Evolutionary conservation across 2,888 invertebrate genomes (phyloP).

Genomic region (Branchipolynoe longqiensis): DNA sequence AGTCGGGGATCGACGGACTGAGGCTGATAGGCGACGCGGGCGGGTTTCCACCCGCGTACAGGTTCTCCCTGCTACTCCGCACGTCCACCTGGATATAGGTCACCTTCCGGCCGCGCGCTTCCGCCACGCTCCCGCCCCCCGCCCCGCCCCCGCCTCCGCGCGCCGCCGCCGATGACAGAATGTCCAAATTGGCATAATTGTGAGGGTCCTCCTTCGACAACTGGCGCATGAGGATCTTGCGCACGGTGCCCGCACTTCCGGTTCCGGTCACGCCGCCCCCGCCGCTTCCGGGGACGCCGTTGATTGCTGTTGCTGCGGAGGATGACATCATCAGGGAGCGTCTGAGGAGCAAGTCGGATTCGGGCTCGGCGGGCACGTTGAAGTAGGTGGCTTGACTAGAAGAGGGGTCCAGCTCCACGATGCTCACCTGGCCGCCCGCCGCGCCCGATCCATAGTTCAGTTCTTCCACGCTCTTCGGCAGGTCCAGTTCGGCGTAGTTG

Average conservation of each 20-base stretch:
- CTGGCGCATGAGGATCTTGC: slow-evolving; percentile 10
- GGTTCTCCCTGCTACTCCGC: slow-evolving; percentile 55
- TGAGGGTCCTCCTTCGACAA: slow-evolving; percentile 56
- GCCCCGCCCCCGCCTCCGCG: neutral
- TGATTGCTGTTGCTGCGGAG: neutral
- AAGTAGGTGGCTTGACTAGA: slow-evolving; percentile 63
- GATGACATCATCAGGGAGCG: neutral
- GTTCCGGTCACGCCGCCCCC: neutral
- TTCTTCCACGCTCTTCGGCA: slow-evolving; percentile 49
- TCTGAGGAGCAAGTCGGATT: neutral
- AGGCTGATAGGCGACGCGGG: slow-evolving; percentile 73
- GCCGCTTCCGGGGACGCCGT: neutral
- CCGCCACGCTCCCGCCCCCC: neutral
- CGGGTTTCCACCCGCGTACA: slow-evolving; percentile 63
- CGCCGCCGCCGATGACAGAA: slow-evolving; percentile 7
- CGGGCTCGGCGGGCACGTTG: slow-evolving; percentile 53
- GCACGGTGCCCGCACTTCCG: neutral
- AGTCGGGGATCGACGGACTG: slow-evolving; percentile 71
- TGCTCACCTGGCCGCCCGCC: slow-evolving; percentile 19
- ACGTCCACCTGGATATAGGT: slow-evolving; percentile 66
- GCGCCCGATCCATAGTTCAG: slow-evolving; percentile 7
- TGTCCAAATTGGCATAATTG: slow-evolving; percentile 59
- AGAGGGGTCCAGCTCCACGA: slow-evolving; percentile 45
- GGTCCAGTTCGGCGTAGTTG: slow-evolving; percentile 65
- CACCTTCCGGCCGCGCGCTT: slow-evolving; percentile 36